These are phyloP conservation scores for Sebastes oblongus DNA, from an alignment of 2,797 vertebrate genomes.

Conservation along the genomic window DNA sequence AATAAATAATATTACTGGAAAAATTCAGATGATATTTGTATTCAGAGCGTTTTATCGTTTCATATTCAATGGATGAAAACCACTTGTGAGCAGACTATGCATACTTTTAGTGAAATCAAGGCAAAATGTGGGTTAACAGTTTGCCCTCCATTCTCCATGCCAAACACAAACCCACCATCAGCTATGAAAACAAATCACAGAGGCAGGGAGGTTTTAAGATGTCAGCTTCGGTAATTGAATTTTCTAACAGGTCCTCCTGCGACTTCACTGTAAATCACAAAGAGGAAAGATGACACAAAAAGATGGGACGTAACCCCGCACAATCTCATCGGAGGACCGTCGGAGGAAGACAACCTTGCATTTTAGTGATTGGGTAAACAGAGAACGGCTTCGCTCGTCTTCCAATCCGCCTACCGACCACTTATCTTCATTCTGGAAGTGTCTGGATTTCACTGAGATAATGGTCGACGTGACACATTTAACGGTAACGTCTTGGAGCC, in stretches of 20 bases:
- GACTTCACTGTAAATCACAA: conserved; percentile 4
- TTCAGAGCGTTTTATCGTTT: neutral
- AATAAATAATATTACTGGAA: neutral
- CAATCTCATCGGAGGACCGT: neutral
- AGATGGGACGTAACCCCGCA: neutral
- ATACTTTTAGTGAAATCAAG: neutral
- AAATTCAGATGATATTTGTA: neutral
- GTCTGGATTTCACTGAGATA: conserved; percentile 17
- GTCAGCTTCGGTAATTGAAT: conserved; percentile 38
- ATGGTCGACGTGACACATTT: conserved; percentile 13
- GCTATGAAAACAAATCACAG: conserved; percentile 21
- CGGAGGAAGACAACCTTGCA: conserved; percentile 1
- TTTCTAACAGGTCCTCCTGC: conserved; percentile 2
- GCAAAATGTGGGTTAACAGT: neutral
- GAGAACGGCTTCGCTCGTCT: neutral
- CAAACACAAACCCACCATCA: conserved; percentile 1
- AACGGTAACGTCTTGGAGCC: neutral
- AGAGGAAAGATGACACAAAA: neutral
- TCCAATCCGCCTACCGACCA: neutral
- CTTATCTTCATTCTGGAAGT: conserved; percentile 8
- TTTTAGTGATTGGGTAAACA: conserved; percentile 9
- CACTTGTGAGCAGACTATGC: neutral
- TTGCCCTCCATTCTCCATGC: neutral
- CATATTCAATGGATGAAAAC: neutral
- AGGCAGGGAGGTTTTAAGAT: neutral